Conservation (phyloP, 1,140 invertebrate species). For the Atta colombica region DNA sequence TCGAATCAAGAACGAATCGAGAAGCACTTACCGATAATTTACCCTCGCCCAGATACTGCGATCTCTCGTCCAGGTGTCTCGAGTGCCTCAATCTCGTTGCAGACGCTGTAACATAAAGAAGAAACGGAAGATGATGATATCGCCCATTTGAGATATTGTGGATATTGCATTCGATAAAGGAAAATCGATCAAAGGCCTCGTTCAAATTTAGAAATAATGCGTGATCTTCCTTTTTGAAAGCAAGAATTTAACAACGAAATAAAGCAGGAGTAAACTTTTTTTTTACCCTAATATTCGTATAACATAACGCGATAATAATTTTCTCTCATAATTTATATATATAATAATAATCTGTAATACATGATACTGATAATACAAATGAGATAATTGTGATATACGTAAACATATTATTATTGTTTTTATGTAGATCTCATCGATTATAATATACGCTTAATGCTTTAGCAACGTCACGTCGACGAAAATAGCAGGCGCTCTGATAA, state of each 20-base stretch:
- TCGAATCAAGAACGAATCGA: conserved; percentile 74
- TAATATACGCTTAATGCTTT: neutral
- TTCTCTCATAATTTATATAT: too few relatives aligned
- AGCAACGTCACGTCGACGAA: neutral
- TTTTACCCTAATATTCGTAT: neutral
- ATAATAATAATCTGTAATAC: too few relatives aligned
- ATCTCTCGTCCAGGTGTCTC: conserved; percentile 80
- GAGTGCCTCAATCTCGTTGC: conserved; percentile 82
- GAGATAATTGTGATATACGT: neutral
- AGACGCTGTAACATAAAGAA: conserved; percentile 80
- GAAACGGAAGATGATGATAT: conserved; percentile 52
- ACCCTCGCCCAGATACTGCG: conserved; percentile 73
- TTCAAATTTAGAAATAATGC: neutral
- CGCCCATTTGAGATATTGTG: conserved; percentile 53
- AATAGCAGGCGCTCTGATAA: neutral
- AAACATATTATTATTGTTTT: neutral
- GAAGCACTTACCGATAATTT: conserved; percentile 81
- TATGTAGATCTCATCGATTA: neutral
- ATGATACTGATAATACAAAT: neutral
- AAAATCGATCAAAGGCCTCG: conserved; percentile 1
- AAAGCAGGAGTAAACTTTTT: neutral
- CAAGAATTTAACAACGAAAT: neutral
- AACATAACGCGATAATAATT: neutral
- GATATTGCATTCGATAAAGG: conserved; percentile 32
- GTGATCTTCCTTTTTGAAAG: neutral